Evolutionary conservation across 2,113 vertebrate species (phyloP), one percentile per base, ranked within the genome.

Genomic region (Okapia johnstoni): DNA sequence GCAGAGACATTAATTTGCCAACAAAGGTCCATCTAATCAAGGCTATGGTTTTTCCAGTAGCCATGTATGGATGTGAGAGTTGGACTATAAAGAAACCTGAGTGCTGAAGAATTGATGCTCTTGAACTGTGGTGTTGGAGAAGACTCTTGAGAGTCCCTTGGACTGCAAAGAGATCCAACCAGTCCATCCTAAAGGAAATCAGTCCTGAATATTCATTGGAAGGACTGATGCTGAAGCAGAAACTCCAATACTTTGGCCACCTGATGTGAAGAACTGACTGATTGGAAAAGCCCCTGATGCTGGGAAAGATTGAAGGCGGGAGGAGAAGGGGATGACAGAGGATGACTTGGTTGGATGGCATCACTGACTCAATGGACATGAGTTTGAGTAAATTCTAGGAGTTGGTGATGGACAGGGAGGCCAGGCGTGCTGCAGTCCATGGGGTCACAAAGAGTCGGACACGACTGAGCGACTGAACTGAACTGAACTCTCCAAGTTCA

Each of bases 31-130:
- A 1, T 66, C 61, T 66, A 36, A 33, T 66, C 63, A 66, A 66
- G 17, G 63, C 17, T 66, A 11, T 66, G 33, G 4, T 21, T 66
- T n/a, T 36, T 66, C 17, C 63, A 66, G 17, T 66, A 0, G 17
- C 36, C 63, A 36, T 11, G 63, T 5, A 66, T 21, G n/a, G 63
- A 66, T 66, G 63, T 66, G 9, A 66, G n/a, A 66, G n/a, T 36
- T 66, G 33, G 63, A 36, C 33, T 66, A 21, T 36, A 11, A 66
- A 66, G 63, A 66, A 66, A 66, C 33, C n/a, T 66, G 17, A 66
- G 17, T 7, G 0, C n/a, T 0, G 1, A 66, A 66, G 17, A 66
- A 66, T 21, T 11, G 63, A 66, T 36, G n/a, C 4, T 66, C 10
- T 66, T 36, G n/a, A 66, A 36, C n/a, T 66, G n/a, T 66, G 9